A percentile compares a stretch with the other conserved stretches of the same genome.
These are phyloP conservation scores for Nanorana parkeri DNA, from an alignment of 2,113 vertebrate species.

Conservation along the genomic window DNA sequence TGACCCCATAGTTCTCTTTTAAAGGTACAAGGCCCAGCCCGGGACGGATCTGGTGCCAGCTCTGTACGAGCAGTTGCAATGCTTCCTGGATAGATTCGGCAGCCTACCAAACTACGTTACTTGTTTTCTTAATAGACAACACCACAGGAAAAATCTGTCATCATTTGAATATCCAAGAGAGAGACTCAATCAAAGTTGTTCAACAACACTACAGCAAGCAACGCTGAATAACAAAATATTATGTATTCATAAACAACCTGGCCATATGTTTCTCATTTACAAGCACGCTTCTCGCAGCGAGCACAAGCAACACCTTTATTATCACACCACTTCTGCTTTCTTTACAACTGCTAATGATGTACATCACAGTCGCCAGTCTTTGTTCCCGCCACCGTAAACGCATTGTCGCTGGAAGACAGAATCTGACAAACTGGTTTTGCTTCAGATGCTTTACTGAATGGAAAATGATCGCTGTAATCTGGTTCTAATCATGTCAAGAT, in stretches of 20 bases:
- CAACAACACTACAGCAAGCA: no score
- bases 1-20: no score
- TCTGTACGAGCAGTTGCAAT: no score
- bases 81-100: no score
- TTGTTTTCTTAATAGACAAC: no score
- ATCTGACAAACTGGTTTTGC: background rate
- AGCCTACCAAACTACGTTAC: no score
- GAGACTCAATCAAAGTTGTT: no score
- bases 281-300: background rate
- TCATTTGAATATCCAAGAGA: no score
- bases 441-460: background rate
- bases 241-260: background rate
- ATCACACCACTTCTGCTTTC: constrained; percentile 13
- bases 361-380: constrained; percentile 22
- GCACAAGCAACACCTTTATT: constrained; percentile 22
- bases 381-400: background rate
- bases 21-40: no score
- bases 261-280: constrained; percentile 8
- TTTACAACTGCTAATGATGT: constrained; percentile 30
- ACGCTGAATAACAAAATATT: no score
- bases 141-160: no score
- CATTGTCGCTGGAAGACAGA: background rate
- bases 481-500: background rate
- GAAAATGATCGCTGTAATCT: background rate
- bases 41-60: no score